phyloP scores from a whole-genome alignment of 1,140 invertebrate species.

The Orius insidiosus region DNA sequence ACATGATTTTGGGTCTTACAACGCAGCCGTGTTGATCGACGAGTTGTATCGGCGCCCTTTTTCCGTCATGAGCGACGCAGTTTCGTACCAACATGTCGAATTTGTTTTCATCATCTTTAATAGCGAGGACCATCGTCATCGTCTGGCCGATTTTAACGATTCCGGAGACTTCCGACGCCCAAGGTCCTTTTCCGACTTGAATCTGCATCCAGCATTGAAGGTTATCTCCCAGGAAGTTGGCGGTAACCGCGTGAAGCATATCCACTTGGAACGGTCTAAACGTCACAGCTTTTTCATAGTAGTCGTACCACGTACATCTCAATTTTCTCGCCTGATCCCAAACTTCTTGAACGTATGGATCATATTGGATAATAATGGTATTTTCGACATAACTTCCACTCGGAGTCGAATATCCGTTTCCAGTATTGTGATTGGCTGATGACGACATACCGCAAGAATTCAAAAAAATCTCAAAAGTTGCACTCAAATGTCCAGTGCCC shows the following conservation, averaged over 20 bases:
- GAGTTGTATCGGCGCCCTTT: constrained; percentile 82
- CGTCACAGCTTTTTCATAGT: constrained; percentile 88
- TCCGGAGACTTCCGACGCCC: constrained; percentile 87
- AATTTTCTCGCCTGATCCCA: constrained; percentile 89
- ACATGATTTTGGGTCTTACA: constrained; percentile 81
- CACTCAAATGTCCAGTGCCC: constrained; percentile 62
- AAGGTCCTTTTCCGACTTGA: constrained; percentile 86
- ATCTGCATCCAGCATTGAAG: constrained; percentile 92
- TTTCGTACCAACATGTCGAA: constrained; percentile 91
- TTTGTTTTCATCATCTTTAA: constrained; percentile 89
- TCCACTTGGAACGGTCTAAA: constrained; percentile 89
- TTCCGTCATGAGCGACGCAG: constrained; percentile 86
- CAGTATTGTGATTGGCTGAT: constrained; percentile 51
- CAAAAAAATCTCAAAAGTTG: constrained; percentile 80
- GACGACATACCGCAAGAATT: constrained; percentile 82
- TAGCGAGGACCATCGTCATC: constrained; percentile 91
- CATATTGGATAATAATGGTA: constrained; percentile 85
- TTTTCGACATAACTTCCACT: constrained; percentile 89
- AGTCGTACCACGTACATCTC: constrained; percentile 87
- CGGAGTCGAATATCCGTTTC: constrained; percentile 63
- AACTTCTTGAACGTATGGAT: constrained; percentile 87
- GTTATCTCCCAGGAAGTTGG: constrained; percentile 88
- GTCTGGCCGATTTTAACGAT: constrained; percentile 50
- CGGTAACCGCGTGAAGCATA: constrained; percentile 82
- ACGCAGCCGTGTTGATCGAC: constrained; percentile 87